phyloP scores from a whole-genome alignment of 2,888 invertebrate species.

The Calliphora vomitoria region DNA sequence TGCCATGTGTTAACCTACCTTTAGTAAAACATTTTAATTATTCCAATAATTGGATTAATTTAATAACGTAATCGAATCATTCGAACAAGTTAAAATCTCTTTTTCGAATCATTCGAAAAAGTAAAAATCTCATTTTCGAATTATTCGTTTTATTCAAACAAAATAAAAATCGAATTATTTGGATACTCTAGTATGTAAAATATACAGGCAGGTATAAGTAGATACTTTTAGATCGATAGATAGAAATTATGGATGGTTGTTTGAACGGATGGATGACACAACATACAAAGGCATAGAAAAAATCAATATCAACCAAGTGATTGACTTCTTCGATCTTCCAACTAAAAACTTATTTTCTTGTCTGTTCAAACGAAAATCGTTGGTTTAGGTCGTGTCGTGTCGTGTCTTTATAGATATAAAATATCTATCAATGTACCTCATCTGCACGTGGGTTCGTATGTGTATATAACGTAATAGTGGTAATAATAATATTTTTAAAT shows the following conservation, averaged over 20 bases:
- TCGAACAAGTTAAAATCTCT: too few species aligned
- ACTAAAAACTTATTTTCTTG: conserved; percentile 31
- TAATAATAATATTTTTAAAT: conserved; percentile 35
- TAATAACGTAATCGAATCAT: too few species aligned
- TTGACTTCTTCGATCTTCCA: not conserved
- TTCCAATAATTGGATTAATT: too few species aligned
- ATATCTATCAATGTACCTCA: not conserved
- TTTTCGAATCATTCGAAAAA: too few species aligned
- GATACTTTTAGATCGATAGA: conserved; percentile 39
- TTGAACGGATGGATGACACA: conserved; percentile 46
- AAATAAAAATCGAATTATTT: too few species aligned
- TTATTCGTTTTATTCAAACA: too few species aligned
- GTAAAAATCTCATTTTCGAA: too few species aligned
- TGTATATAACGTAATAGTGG: conserved; percentile 55
- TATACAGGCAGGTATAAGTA: conserved; percentile 4
- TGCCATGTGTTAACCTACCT: too few species aligned
- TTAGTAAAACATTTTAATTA: too few species aligned
- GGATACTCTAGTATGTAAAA: not conserved
- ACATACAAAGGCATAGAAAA: not conserved
- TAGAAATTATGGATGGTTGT: conserved; percentile 21
- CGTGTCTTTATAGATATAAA: not conserved
- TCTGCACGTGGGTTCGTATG: not conserved
- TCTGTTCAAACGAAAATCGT: not conserved
- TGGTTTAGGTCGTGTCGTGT: conserved; percentile 12
- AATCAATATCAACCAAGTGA: not conserved